Evolutionary conservation across 2,797 vertebrate species (phyloP).

Genomic region (Lepidocolaptes lacrymiger): DNA sequence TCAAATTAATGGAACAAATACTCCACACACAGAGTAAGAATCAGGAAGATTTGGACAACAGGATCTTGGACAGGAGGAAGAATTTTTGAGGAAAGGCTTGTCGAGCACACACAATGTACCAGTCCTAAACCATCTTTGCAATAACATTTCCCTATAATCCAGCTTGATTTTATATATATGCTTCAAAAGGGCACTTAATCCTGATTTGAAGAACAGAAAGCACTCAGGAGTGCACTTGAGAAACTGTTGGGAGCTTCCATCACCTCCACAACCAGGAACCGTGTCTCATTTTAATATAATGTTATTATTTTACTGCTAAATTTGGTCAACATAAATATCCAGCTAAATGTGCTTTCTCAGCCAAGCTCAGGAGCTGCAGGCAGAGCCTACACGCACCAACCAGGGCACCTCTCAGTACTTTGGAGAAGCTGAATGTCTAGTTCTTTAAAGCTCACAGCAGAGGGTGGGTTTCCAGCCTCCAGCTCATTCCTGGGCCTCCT

Average conservation of each 20-base stretch:
- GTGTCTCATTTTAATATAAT: background rate
- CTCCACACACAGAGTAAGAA: background rate
- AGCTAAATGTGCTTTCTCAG: background rate
- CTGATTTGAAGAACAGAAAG: slow-evolving; percentile 8
- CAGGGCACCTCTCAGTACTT: background rate
- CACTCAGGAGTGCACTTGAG: slow-evolving; percentile 12
- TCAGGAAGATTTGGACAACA: background rate
- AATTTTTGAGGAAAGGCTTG: background rate
- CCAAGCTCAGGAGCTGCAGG: background rate
- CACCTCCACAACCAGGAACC: background rate
- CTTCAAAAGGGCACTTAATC: background rate
- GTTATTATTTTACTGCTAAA: background rate
- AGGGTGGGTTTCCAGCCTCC: background rate
- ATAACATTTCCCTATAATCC: background rate
- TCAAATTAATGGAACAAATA: background rate
- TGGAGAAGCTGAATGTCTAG: background rate
- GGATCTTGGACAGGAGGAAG: background rate
- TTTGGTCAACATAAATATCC: background rate
- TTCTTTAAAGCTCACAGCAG: background rate
- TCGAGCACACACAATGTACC: background rate
- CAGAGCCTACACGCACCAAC: background rate
- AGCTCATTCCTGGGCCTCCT: background rate
- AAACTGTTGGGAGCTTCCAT: background rate
- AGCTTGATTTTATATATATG: background rate
- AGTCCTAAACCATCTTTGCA: background rate